These are phyloP conservation scores for Toxotes jaculatrix DNA, from an alignment of 2,113 vertebrate genomes.

Conservation along the genomic window DNA sequence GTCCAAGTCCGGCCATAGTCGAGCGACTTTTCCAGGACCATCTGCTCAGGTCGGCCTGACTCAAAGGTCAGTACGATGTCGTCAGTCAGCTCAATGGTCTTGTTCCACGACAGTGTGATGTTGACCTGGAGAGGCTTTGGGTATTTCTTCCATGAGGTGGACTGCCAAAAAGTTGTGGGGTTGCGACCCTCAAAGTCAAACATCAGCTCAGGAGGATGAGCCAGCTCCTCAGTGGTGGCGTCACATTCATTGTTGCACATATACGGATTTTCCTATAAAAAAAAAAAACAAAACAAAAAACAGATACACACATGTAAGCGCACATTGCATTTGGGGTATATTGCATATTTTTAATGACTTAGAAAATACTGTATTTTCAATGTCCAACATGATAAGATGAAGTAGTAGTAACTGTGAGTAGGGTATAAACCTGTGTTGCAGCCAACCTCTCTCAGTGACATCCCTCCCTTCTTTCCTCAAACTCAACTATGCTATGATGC, in stretches of 20 bases:
- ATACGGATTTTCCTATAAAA: constrained; percentile 94
- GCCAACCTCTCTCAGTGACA: too few relatives aligned
- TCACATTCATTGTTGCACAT: constrained; percentile 99
- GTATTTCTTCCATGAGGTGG: constrained; percentile 96
- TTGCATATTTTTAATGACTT: too few relatives aligned
- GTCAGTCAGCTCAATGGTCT: constrained; percentile 97
- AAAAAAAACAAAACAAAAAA: constrained; percentile 43
- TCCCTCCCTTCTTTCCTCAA: too few relatives aligned
- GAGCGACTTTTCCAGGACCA: constrained; percentile 98
- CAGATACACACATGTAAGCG: constrained; percentile 42
- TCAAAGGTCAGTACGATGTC: constrained; percentile 99
- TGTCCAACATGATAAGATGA: too few relatives aligned
- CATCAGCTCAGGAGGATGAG: constrained; percentile 97
- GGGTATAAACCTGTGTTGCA: too few relatives aligned
- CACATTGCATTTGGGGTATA: not conserved
- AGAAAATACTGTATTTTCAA: too few relatives aligned
- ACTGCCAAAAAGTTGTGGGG: constrained; percentile 98
- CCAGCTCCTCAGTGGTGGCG: constrained; percentile 92
- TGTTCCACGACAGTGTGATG: constrained; percentile 98
- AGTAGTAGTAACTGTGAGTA: too few relatives aligned
- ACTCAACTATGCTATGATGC: too few relatives aligned
- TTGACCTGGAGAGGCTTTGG: constrained; percentile 96
- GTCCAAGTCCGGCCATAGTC: constrained; percentile 98
- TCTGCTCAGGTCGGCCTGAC: constrained; percentile 97
- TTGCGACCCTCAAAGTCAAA: constrained; percentile 98